These are phyloP conservation scores for Drosophila truncata DNA, from an alignment of 1,140 invertebrate genomes.

Conservation along the genomic window DNA sequence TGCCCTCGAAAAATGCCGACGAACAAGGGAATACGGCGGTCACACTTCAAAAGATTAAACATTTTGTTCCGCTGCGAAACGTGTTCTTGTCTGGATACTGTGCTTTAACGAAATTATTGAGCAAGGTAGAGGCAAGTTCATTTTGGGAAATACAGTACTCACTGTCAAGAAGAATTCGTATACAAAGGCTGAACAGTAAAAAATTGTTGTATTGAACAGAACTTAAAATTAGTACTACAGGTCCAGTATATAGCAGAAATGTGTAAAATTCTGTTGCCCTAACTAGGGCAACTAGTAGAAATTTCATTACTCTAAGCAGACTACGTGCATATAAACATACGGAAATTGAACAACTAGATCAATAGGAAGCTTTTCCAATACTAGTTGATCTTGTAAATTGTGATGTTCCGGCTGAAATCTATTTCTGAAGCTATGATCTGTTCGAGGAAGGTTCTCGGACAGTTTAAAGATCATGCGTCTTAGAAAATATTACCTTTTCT, in stretches of 20 bases:
- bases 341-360: background rate
- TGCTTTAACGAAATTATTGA: background rate
- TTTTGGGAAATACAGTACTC: background rate
- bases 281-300: background rate
- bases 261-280: background rate
- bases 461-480: background rate
- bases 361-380: background rate
- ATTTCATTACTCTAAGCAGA: background rate
- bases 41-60: no score
- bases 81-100: no score
- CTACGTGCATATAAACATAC: no score
- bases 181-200: background rate
- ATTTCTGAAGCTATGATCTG: background rate
- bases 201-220: background rate
- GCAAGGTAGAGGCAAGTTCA: background rate
- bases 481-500: background rate
- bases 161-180: background rate
- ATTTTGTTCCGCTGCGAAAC: no score
- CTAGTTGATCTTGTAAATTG: background rate
- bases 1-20: no score
- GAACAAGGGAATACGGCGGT: no score
- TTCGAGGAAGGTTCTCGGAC: background rate
- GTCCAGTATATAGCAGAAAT: background rate
- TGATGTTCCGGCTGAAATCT: background rate
- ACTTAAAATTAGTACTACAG: background rate